Evolutionary conservation across 2,113 vertebrate genomes (phyloP).

Genomic region (Vicugna pacos): DNA sequence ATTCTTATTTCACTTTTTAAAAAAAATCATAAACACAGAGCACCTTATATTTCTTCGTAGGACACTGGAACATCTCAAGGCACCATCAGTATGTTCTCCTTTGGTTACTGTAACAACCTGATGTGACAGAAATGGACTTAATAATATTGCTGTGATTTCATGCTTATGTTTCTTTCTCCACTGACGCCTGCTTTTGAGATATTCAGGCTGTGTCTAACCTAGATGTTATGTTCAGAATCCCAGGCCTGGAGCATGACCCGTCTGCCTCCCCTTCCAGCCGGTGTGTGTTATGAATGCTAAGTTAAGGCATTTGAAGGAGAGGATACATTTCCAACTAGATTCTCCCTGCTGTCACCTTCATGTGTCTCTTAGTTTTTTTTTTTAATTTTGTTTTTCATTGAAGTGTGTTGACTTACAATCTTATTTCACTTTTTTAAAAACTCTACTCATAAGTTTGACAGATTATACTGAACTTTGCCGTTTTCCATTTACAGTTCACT

Average conservation of each 20-base stretch:
- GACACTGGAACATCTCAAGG: background rate
- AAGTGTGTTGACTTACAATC: too few species aligned
- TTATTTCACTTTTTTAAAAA: background rate
- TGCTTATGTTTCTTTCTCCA: background rate
- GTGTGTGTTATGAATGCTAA: background rate
- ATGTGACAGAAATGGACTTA: background rate
- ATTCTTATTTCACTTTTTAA: background rate
- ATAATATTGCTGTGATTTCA: background rate
- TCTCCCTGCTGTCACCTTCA: background rate
- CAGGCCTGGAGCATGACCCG: background rate
- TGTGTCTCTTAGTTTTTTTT: background rate
- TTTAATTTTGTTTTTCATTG: too few species aligned
- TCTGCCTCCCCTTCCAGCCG: accelerated
- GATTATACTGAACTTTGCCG: background rate
- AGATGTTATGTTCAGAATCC: background rate
- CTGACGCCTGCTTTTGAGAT: background rate
- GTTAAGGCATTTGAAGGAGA: background rate
- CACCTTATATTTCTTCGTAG: background rate
- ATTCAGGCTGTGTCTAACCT: background rate
- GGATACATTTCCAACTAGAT: background rate
- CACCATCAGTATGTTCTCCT: background rate
- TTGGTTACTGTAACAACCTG: background rate
- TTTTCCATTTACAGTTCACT: background rate
- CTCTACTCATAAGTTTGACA: background rate
- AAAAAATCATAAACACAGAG: background rate